phyloP scores from a whole-genome alignment of 2,888 invertebrate genomes.

The Cantharis lateralis region DNA sequence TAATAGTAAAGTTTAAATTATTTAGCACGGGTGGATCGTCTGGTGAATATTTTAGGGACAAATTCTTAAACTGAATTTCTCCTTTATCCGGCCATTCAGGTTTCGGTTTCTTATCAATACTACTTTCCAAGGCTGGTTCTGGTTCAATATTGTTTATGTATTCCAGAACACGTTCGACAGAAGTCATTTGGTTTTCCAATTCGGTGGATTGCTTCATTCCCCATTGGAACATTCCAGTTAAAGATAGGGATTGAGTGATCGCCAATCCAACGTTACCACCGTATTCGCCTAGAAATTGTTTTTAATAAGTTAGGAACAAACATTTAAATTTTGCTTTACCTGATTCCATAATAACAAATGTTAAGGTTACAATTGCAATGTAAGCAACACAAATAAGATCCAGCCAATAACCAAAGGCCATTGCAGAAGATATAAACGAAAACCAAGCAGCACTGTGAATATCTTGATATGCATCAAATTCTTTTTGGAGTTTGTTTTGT shows the following conservation, averaged over 20 bases:
- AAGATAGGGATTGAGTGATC: constrained; percentile 68
- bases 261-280: constrained; percentile 69
- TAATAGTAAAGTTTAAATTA: constrained; percentile 64
- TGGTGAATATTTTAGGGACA: constrained; percentile 66
- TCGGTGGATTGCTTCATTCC: constrained; percentile 78
- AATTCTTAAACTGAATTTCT: constrained; percentile 62
- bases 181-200: constrained; percentile 67
- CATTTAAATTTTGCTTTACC: constrained; percentile 50
- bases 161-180: constrained; percentile 57
- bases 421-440: constrained; percentile 64
- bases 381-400: constrained; percentile 66
- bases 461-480: constrained; percentile 73
- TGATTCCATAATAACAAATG: constrained; percentile 61
- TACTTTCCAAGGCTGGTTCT: constrained; percentile 66
- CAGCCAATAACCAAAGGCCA: constrained; percentile 68
- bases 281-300: constrained; percentile 45
- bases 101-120: constrained; percentile 40
- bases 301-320: neutral
- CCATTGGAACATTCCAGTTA: constrained; percentile 79
- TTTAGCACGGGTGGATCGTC: constrained; percentile 71
- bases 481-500: constrained; percentile 66
- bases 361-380: constrained; percentile 64
- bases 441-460: constrained; percentile 69
- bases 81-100: constrained; percentile 64
- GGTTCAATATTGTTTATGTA: constrained; percentile 73